phyloP scores from a whole-genome alignment of 2,797 vertebrate genomes.

The Danio jaintianensis region DNA sequence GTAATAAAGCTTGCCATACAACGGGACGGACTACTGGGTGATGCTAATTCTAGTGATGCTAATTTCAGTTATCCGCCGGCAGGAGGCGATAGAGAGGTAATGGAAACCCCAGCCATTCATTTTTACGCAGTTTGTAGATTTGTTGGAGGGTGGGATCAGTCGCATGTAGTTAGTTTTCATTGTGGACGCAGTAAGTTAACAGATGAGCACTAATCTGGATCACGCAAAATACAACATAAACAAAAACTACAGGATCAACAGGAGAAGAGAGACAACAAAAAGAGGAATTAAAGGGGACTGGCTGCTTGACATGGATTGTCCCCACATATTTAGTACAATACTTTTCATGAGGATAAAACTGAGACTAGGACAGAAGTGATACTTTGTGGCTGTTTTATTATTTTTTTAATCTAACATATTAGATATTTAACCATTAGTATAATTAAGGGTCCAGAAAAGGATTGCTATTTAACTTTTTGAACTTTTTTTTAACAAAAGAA shows the following conservation, averaged over 20 bases:
- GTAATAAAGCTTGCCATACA: too few species aligned
- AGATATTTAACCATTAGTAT: conserved; percentile 26
- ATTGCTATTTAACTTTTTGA: conserved; percentile 64
- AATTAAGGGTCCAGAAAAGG: conserved; percentile 2
- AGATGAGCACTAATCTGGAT: conserved; percentile 69
- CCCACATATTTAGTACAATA: conserved; percentile 57
- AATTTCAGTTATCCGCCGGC: conserved; percentile 45
- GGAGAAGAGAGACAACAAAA: conserved; percentile 55
- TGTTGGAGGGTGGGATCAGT: conserved; percentile 62
- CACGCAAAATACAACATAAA: conserved; percentile 76
- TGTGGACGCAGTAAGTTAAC: conserved; percentile 66
- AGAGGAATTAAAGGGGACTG: conserved; percentile 26
- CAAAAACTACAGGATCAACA: conserved; percentile 69
- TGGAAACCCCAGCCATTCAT: conserved; percentile 37
- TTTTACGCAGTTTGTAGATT: conserved; percentile 24
- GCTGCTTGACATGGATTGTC: conserved; percentile 74
- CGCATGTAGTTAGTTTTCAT: conserved; percentile 63
- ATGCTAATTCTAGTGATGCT: conserved; percentile 25
- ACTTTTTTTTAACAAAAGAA: conserved; percentile 37
- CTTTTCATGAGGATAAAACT: conserved; percentile 62
- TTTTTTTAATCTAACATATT: conserved; percentile 14
- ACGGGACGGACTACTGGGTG: neutral
- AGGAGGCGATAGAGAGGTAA: conserved; percentile 58
- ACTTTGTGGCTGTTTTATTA: conserved; percentile 65
- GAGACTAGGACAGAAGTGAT: conserved; percentile 23